Conservation (phyloP, 2,113 vertebrate genomes). For the Elachura formosa region DNA sequence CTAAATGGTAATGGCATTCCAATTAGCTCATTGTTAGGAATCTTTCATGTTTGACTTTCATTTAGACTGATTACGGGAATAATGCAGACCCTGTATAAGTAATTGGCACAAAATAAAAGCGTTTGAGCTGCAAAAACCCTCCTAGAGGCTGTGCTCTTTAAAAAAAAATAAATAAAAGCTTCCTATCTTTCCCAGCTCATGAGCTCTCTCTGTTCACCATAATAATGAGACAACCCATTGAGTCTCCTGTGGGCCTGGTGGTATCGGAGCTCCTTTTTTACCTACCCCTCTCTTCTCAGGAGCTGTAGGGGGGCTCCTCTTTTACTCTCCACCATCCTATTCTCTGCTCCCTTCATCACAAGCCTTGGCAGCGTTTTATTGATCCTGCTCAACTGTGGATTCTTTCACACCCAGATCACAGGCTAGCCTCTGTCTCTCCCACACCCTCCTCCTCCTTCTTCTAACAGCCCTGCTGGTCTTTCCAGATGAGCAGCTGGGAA, state of each 20-base stretch:
- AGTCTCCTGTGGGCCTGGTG: constrained; percentile 58
- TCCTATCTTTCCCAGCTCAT: constrained; percentile 67
- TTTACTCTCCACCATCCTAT: constrained; percentile 43
- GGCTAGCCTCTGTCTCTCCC: not conserved
- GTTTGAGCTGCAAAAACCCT: constrained; percentile 60
- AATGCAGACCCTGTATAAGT: constrained; percentile 66
- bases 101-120: constrained; percentile 70
- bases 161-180: constrained; percentile 64
- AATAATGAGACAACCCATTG: constrained; percentile 68
- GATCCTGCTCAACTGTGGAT: constrained; percentile 28
- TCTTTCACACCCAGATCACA: constrained; percentile 53
- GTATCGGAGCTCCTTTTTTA: constrained; percentile 49
- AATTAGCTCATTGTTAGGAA: constrained; percentile 69
- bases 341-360: constrained; percentile 2
- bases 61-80: constrained; percentile 68
- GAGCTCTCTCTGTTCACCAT: constrained; percentile 59
- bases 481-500: not conserved
- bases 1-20: constrained; percentile 67
- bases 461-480: not conserved
- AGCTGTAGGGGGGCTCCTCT: constrained; percentile 58
- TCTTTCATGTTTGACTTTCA: constrained; percentile 71
- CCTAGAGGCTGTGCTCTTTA: constrained; percentile 51
- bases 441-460: constrained; percentile 23
- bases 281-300: constrained; percentile 56
- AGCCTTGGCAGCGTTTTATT: constrained; percentile 31